Evolutionary conservation across 2,113 vertebrate species (phyloP).

Genomic region (Istiophorus platypterus): DNA sequence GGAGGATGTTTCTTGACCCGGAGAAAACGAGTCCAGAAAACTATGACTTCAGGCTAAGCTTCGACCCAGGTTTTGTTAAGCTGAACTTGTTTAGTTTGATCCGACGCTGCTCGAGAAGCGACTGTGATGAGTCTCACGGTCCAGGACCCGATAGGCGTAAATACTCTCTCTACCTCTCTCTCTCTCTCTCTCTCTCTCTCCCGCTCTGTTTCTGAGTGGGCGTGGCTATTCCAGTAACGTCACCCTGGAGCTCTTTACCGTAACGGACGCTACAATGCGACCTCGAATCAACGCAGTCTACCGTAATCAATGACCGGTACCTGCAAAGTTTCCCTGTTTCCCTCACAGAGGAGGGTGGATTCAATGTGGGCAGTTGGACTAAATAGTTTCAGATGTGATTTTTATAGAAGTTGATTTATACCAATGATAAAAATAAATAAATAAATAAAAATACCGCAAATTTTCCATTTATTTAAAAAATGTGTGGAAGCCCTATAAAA

Average conservation of each 20-base stretch:
- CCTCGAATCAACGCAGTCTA: background rate
- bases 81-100: background rate
- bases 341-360: too few species aligned
- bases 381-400: background rate
- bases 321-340: background rate
- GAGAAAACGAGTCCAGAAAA: background rate
- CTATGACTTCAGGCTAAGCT: background rate
- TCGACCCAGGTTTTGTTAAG: background rate
- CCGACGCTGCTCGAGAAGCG: background rate
- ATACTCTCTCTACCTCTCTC: background rate
- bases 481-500: too few species aligned
- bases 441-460: too few species aligned
- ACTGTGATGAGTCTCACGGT: too few species aligned
- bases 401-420: background rate
- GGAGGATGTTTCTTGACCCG: background rate
- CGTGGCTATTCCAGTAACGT: constrained; percentile 30
- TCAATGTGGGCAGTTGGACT: background rate
- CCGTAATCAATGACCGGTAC: constrained; percentile 7
- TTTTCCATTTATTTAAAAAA: too few species aligned
- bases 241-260: constrained; percentile 36
- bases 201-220: constrained; percentile 33
- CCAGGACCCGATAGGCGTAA: constrained; percentile 1
- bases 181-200: background rate
- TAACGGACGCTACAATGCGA: constrained; percentile 17
- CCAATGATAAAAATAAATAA: too few species aligned